Conservation (phyloP, 2,797 vertebrate species). For the Sandelia bainsii region DNA sequence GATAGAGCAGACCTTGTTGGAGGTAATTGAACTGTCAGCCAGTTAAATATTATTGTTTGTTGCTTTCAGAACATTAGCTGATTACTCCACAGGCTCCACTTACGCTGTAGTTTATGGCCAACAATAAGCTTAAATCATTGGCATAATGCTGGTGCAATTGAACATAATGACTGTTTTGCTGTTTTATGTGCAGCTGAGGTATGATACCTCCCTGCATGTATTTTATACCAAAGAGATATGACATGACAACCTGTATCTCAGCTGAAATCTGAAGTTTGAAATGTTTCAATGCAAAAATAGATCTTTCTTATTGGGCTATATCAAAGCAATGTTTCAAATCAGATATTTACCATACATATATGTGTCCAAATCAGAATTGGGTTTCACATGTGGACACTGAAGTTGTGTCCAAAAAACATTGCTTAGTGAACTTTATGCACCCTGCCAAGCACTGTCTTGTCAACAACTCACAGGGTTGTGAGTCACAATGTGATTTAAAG, state of each 20-base stretch:
- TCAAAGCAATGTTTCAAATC: not conserved
- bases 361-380: not conserved
- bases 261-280: slow-evolving; percentile 6
- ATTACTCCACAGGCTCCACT: slow-evolving; percentile 70
- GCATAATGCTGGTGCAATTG: slow-evolving; percentile 60
- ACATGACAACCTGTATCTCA: not conserved
- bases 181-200: slow-evolving; percentile 57
- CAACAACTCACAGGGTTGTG: slow-evolving; percentile 6
- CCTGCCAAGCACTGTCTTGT: not conserved
- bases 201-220: not conserved
- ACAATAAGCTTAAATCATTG: slow-evolving; percentile 67
- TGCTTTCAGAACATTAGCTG: slow-evolving; percentile 71
- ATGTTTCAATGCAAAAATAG: slow-evolving; percentile 2
- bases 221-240: slow-evolving; percentile 32
- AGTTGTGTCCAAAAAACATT: too few species aligned
- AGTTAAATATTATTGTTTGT: slow-evolving; percentile 67
- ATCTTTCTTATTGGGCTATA: not conserved
- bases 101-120: slow-evolving; percentile 60
- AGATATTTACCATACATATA: too few species aligned
- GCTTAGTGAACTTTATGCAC: not conserved
- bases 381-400: not conserved
- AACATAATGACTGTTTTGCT: slow-evolving; percentile 59
- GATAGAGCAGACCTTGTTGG: not conserved
- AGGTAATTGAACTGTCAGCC: slow-evolving; percentile 33
- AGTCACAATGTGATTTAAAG: not conserved